Percentiles rank a stretch among this genome's conserved stretches.
Evolutionary conservation across 1,140 invertebrate genomes (phyloP).

Genomic region (Neodiprion pinetum): DNA sequence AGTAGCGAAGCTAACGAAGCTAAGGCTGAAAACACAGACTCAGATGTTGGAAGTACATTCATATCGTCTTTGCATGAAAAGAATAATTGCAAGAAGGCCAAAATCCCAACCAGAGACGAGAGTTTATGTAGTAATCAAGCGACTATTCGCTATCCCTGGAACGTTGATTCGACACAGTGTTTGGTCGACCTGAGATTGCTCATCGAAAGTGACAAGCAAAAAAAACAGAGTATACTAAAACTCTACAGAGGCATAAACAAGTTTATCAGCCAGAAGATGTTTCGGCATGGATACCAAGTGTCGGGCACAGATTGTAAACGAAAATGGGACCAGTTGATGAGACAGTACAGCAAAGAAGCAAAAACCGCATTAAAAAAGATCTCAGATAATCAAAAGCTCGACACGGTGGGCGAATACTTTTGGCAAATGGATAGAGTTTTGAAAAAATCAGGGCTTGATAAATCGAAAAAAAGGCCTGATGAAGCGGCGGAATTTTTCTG

Average conservation of each 20-base stretch:
- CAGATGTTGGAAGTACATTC: background rate
- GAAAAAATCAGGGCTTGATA: background rate
- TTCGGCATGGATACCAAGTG: background rate
- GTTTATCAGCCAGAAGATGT: background rate
- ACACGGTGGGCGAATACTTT: background rate
- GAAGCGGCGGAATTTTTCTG: background rate
- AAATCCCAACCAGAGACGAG: too few species aligned
- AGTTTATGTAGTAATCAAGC: too few species aligned
- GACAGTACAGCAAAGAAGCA: background rate
- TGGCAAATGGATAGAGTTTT: background rate
- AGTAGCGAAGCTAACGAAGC: background rate
- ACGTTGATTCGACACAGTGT: background rate
- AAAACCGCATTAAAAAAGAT: background rate
- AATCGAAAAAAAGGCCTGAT: too few species aligned
- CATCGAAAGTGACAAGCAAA: background rate
- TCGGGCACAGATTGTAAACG: background rate
- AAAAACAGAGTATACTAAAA: background rate
- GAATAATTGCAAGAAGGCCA: too few species aligned
- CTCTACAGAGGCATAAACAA: background rate
- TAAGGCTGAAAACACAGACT: background rate
- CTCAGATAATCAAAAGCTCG: background rate
- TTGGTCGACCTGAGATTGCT: background rate
- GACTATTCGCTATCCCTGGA: background rate
- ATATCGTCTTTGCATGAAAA: background rate
- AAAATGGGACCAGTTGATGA: background rate